Evolutionary conservation across 2,113 vertebrate species (phyloP), one percentile per base, ranked within the genome.

Genomic region (Corydoras sp.): DNA sequence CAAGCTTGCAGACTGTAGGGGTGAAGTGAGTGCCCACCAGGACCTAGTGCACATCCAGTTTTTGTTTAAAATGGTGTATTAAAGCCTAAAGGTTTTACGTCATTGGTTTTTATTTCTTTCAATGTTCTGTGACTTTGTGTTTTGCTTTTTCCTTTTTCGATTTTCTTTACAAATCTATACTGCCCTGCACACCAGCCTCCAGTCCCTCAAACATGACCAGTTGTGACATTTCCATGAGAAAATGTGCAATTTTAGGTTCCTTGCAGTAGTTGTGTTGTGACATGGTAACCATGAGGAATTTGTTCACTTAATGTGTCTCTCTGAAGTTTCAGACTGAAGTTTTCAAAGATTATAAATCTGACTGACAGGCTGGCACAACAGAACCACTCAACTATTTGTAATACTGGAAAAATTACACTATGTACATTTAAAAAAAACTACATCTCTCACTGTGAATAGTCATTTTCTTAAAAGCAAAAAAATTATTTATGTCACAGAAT

Each of bases 41-140:
- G 69, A 79, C 83, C 73, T 79, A 87, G 87, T 83, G 85, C 65
- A 84, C 82, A 74, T 60, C 72, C 77, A 64, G 74, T 81, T 68
- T 84, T 84, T 79, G 76, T 80, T 35, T 70, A 80, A 71, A 80
- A 65, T 7, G 64, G 71, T 62, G 65, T 77, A 35, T 83, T 74
- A 71, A 70, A 74, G 61, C 78, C 73, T 74, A 73, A 79, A 24
- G 69, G 76, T 76, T 70, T 31, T 62, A 24, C 43, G 11, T 31
- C 15, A 29, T 53, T 68, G 60, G 29, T 54, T 51, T 59, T 30
- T 71, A 49, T 12, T 68, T 3, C 8, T 68, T 55, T 12, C 29
- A 60, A n/a, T 68, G 53, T 68, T 74, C 59, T 69, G 55, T 74
- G 66, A 66, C 29, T 65, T 62, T 56, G 5, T 51, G 24, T 62